Evolutionary conservation across 2,113 vertebrate species (phyloP), one percentile per base, ranked within the genome.

Genomic region (Myrmophylax atrothorax): DNA sequence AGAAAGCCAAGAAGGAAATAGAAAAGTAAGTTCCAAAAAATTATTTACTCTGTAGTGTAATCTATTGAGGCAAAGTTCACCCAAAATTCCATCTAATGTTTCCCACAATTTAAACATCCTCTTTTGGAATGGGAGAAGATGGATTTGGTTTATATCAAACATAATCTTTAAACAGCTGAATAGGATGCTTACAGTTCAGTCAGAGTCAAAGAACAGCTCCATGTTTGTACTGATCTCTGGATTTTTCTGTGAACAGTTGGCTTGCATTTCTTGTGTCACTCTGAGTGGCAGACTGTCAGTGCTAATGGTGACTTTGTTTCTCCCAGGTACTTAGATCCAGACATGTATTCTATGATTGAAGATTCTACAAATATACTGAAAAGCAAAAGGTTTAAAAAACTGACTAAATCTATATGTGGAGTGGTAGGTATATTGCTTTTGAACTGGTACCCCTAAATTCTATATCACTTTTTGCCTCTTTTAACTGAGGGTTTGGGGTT

Each of bases 291-390:
- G 25, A 55, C 40, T 62, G 55, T 1, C 25, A 56, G 5, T 85
- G 37, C 37, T 91, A 46, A 87, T 6, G 6, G 18, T 35, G 38
- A 59, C 29, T 84, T 74, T 94, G 49, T 86, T 76, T 94, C 81
- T 83, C 38, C 29, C 80, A 99, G 99, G 91, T 99, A 99, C 96
- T 98, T 99, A 77, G 99, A 99, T 93, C 99, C 99, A 64, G 99
- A 99, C 94, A 99, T 99, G 99, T 99, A 99, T 97, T 98, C 99
- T 14, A 98, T 99, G 98, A 98, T 99, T 95, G 98, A 99, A 38
- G 99, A 99, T 94, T 98, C 98, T 66, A 96, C 98, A 20, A 96
- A 96, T 63, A 96, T 97, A 40, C 73, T 99, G 88, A 98, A 96
- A 97, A 99, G 99, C 96, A 98, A 97, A 96, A 99, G 98, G 96